phyloP scores from a whole-genome alignment of 1,140 invertebrate genomes.

The Lepidurus arcticus region DNA sequence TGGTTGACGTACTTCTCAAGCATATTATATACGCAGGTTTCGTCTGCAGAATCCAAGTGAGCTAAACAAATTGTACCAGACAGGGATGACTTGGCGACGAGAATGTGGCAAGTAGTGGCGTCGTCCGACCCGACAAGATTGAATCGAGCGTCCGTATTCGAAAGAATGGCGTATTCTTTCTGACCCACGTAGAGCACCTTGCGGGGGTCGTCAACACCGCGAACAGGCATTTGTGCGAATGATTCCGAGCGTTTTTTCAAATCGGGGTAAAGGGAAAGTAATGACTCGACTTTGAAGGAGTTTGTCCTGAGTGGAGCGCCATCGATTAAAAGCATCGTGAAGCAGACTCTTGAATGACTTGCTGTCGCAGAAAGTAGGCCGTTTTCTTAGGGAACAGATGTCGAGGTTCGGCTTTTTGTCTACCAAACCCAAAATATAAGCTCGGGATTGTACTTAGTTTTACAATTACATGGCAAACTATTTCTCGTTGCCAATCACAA shows the following conservation, averaged over 20 bases:
- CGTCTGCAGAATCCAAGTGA: slow-evolving; percentile 39
- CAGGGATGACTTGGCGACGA: slow-evolving; percentile 34
- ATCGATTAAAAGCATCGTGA: background rate
- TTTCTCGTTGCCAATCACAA: too few species aligned
- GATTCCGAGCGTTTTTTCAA: background rate
- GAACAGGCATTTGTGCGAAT: background rate
- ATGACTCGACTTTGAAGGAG: background rate
- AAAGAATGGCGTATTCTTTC: slow-evolving; percentile 38
- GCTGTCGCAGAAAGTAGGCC: too few species aligned
- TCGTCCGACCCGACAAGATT: slow-evolving; percentile 38
- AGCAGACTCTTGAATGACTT: too few species aligned
- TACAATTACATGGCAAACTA: too few species aligned
- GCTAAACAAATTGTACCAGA: slow-evolving; percentile 36
- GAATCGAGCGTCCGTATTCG: slow-evolving; percentile 34
- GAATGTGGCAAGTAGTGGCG: slow-evolving; percentile 39
- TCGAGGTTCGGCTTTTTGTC: too few species aligned
- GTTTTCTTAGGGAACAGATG: too few species aligned
- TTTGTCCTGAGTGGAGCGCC: background rate
- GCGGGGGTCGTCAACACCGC: slow-evolving; percentile 11
- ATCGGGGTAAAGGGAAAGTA: background rate
- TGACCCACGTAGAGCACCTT: slow-evolving; percentile 37
- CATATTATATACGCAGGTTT: slow-evolving; percentile 34
- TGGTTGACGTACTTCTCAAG: slow-evolving; percentile 33
- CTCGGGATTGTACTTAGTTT: too few species aligned
- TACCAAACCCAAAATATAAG: too few species aligned